A percentile compares a stretch with the other conserved stretches of the same genome.
phyloP scores from a whole-genome alignment of 1,140 invertebrate genomes.

The Teleogryllus occipitalis region DNA sequence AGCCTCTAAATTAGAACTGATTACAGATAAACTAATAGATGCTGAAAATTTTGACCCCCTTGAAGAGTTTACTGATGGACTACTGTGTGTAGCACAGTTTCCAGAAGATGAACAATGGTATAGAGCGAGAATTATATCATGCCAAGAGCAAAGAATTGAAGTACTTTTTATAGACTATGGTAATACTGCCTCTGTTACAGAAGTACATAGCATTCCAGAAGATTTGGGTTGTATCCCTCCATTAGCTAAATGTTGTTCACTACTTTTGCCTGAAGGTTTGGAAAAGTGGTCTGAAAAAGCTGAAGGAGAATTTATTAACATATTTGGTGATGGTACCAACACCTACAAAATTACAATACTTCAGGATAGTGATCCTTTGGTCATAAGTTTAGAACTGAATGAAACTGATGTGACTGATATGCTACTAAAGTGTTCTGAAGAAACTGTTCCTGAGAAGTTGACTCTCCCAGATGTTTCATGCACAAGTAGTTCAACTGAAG shows the following conservation, averaged over 20 bases:
- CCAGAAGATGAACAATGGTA: conserved; percentile 56
- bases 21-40: conserved; percentile 35
- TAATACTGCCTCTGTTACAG: conserved; percentile 51
- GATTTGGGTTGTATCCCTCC: conserved; percentile 49
- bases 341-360: conserved; percentile 54
- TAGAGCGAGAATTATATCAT: conserved; percentile 51
- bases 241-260: conserved; percentile 51
- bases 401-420: conserved; percentile 30
- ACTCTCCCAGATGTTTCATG: background rate
- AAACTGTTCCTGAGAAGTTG: background rate
- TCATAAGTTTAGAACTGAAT: conserved; percentile 27
- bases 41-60: conserved; percentile 42
- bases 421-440: conserved; percentile 25
- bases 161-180: conserved; percentile 68
- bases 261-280: conserved; percentile 50
- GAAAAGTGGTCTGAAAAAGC: conserved; percentile 52
- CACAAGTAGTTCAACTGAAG: background rate
- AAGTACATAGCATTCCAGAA: conserved; percentile 51
- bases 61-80: conserved; percentile 40
- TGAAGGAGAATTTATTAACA: conserved; percentile 52
- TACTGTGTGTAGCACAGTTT: conserved; percentile 54
- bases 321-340: conserved; percentile 52
- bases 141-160: conserved; percentile 44
- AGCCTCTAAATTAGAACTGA: background rate
- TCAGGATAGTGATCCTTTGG: conserved; percentile 22